Evolutionary conservation across 2,888 invertebrate species (phyloP).

Genomic region (Lasioglossum morio): DNA sequence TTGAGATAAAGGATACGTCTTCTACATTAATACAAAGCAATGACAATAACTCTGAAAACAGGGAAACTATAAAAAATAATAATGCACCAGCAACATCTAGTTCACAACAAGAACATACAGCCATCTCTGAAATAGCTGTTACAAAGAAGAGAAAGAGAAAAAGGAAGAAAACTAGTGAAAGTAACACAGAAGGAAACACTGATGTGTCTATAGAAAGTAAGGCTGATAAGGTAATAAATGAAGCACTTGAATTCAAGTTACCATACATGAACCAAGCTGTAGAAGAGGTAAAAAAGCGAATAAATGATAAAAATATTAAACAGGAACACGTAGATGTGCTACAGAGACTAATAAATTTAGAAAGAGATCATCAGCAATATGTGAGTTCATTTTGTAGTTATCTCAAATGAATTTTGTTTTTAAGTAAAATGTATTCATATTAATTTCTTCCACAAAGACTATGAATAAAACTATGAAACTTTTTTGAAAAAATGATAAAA

Average conservation of each 20-base stretch:
- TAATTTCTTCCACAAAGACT: neutral
- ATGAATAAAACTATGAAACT: neutral
- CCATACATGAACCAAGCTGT: constrained; percentile 58
- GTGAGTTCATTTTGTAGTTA: constrained; percentile 39
- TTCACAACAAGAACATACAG: constrained; percentile 10
- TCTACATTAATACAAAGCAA: neutral
- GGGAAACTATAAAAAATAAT: neutral
- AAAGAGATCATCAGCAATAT: constrained; percentile 41
- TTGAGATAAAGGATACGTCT: neutral
- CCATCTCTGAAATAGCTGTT: neutral
- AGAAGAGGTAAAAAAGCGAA: constrained; percentile 28
- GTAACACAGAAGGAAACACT: neutral
- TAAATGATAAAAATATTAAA: constrained; percentile 39
- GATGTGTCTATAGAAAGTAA: neutral
- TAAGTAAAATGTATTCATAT: neutral
- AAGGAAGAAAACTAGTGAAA: constrained; percentile 23
- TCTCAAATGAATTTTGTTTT: constrained; percentile 42
- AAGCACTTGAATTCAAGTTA: constrained; percentile 45
- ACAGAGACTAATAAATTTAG: constrained; percentile 49
- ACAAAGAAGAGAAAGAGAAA: constrained; percentile 31
- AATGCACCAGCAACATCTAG: neutral
- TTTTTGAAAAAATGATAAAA: neutral
- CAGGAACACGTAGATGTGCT: constrained; percentile 45
- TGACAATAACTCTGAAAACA: neutral
- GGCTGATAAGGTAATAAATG: constrained; percentile 35